Percentiles rank a stretch among this genome's conserved stretches.
These are phyloP conservation scores for Protobothrops flavoviridis DNA, from an alignment of 2,113 vertebrate genomes.

Conservation along the genomic window DNA sequence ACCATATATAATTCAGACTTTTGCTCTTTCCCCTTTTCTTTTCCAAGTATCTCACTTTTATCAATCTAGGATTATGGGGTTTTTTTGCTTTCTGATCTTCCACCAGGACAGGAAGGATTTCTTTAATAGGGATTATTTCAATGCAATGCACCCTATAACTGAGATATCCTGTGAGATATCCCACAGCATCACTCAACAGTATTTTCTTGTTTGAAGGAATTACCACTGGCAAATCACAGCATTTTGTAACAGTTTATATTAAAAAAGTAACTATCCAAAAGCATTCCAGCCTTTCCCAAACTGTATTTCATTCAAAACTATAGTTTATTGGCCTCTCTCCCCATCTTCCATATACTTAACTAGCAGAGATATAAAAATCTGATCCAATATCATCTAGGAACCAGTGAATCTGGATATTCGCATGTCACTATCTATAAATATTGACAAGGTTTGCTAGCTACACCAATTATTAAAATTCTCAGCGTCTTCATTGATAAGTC, in stretches of 20 bases:
- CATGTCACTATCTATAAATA: not conserved
- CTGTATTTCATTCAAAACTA: not conserved
- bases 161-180: not conserved
- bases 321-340: not conserved
- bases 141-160: not conserved
- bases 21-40: not conserved
- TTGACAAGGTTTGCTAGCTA: not conserved
- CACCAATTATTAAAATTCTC: not conserved
- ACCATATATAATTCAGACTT: not conserved
- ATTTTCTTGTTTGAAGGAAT: not conserved
- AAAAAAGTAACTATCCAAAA: not conserved
- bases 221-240: not conserved
- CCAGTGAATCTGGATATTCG: not conserved
- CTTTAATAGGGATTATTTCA: not conserved
- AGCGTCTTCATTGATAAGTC: not conserved
- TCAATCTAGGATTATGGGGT: not conserved
- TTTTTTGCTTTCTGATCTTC: not conserved
- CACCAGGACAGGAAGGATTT: not conserved
- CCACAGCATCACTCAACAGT: not conserved
- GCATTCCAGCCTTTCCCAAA: not conserved
- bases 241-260: not conserved
- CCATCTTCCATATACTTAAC: not conserved
- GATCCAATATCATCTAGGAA: not conserved
- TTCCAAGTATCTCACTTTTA: not conserved
- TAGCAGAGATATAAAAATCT: not conserved